Percentiles rank a stretch among this genome's conserved stretches.
Conservation (phyloP, 2,113 vertebrate species). For the Alces alces region DNA sequence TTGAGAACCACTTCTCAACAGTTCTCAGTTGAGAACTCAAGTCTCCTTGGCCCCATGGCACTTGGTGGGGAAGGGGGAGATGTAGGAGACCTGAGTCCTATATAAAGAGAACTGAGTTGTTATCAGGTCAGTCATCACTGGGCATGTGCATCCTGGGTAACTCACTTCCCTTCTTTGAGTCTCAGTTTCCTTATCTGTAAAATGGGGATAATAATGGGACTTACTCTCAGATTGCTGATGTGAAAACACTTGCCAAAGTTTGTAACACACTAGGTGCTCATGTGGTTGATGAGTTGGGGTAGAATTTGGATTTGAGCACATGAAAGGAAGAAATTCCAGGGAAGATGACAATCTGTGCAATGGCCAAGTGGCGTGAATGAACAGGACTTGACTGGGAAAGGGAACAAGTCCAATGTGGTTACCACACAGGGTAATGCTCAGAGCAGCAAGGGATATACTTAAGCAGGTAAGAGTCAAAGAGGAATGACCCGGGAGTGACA, state of each 20-base stretch:
- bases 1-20: neutral
- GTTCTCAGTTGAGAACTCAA: neutral
- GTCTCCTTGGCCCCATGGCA: neutral
- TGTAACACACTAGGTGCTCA: neutral
- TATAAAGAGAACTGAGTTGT: neutral
- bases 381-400: neutral
- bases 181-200: conserved; percentile 7
- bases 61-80: neutral
- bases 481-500: neutral
- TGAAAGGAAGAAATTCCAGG: neutral
- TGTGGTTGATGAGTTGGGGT: neutral
- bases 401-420: neutral
- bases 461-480: neutral
- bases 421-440: neutral
- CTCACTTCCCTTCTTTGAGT: neutral
- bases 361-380: neutral
- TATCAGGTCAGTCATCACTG: neutral
- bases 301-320: neutral
- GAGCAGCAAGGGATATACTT: neutral
- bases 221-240: neutral
- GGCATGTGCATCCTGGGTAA: neutral
- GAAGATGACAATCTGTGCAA: neutral
- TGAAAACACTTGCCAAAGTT: neutral
- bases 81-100: neutral
- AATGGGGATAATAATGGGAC: neutral